These are phyloP conservation scores for Hoplias malabaricus DNA, from an alignment of 2,113 vertebrate species.

Conservation along the genomic window DNA sequence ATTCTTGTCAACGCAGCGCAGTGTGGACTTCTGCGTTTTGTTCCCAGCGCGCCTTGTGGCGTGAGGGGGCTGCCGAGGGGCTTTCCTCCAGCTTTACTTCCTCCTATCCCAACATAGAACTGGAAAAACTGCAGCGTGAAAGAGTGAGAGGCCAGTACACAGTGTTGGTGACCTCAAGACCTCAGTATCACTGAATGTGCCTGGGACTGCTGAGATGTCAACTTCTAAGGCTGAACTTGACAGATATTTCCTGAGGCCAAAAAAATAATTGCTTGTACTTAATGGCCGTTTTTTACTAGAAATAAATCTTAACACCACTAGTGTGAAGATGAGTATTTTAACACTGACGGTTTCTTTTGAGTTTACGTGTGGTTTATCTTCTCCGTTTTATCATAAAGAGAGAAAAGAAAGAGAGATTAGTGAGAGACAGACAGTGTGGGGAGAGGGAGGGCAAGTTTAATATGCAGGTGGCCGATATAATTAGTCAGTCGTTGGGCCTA, in stretches of 20 bases:
- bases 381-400: neutral
- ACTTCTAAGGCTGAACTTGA: no score
- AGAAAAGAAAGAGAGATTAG: conserved; percentile 19
- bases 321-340: neutral
- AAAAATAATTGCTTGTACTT: no score
- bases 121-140: conserved; percentile 6
- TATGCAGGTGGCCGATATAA: conserved; percentile 80
- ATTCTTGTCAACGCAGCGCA: neutral
- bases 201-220: no score
- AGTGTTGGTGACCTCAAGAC: no score
- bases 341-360: neutral
- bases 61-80: conserved; percentile 20
- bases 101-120: conserved; percentile 35
- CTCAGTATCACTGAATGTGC: no score
- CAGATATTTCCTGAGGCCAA: no score
- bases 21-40: conserved; percentile 21
- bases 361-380: neutral
- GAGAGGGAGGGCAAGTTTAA: conserved; percentile 61
- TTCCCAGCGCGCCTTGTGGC: neutral
- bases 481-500: conserved; percentile 79
- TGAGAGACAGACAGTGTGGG: conserved; percentile 40
- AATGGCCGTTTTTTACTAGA: no score
- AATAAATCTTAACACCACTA: neutral
- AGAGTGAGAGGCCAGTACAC: neutral
- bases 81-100: conserved; percentile 54